These are phyloP conservation scores for Palloptera scutellata DNA, from an alignment of 2,888 invertebrate genomes.

Conservation along the genomic window DNA sequence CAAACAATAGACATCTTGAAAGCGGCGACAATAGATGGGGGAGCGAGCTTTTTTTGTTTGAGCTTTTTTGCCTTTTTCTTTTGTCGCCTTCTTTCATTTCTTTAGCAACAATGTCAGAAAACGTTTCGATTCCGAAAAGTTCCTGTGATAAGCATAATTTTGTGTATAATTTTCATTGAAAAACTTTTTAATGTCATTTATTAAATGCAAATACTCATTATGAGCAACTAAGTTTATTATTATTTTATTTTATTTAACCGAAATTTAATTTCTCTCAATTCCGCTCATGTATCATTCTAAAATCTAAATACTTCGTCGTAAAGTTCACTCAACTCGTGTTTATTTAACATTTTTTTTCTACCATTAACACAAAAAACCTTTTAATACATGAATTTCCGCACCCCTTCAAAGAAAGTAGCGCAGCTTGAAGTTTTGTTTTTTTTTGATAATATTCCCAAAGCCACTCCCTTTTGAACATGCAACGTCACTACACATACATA, in stretches of 20 bases:
- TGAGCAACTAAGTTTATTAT: too few species aligned
- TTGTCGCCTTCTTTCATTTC: conserved; percentile 3
- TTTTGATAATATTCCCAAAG: conserved; percentile 15
- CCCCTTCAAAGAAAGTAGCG: background rate
- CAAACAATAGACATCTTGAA: too few species aligned
- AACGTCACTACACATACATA: conserved; percentile 11
- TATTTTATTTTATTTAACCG: background rate
- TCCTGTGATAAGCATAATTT: conserved; percentile 14
- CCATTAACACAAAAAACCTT: background rate
- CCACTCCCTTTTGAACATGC: conserved; percentile 38
- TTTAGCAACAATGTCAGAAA: conserved; percentile 12
- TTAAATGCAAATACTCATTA: too few species aligned
- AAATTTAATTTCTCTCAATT: background rate
- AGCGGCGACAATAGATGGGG: background rate
- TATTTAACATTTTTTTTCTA: background rate
- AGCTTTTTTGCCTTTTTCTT: conserved; percentile 19
- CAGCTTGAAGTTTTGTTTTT: background rate
- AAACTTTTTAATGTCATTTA: background rate
- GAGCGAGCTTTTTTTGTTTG: conserved; percentile 20
- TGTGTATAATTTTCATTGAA: conserved; percentile 5
- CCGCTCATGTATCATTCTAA: background rate
- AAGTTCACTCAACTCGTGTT: background rate
- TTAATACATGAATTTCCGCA: background rate
- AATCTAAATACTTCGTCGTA: background rate
- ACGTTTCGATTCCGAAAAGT: conserved; percentile 39